These are phyloP conservation scores for Ditylenchus dipsaci DNA, from an alignment of 1,140 invertebrate species.

Conservation along the genomic window DNA sequence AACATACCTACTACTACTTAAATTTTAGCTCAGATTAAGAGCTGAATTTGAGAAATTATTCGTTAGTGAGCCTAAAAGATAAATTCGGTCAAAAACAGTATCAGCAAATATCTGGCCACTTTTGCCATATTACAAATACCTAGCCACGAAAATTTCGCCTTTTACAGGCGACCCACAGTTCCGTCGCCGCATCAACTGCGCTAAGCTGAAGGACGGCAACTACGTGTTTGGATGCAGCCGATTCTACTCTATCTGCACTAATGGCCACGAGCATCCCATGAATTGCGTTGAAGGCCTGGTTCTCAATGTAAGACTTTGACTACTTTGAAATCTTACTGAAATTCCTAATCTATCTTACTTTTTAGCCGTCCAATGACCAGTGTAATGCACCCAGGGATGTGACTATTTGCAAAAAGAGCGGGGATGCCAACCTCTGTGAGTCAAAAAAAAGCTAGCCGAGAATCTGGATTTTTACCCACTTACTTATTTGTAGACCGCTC, in stretches of 20 bases:
- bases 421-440: not conserved
- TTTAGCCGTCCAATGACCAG: constrained; percentile 24
- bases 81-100: no score
- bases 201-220: constrained; percentile 22
- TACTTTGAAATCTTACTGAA: no score
- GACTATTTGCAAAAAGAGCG: constrained; percentile 4
- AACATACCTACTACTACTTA: no score
- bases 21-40: no score
- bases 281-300: constrained; percentile 18
- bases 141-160: no score
- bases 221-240: constrained; percentile 28
- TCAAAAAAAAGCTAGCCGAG: no score
- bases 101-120: no score
- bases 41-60: no score
- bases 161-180: constrained; percentile 21
- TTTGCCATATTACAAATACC: no score
- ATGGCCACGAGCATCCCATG: constrained; percentile 16
- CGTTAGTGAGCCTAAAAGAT: no score
- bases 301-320: not conserved
- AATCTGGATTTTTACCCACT: no score
- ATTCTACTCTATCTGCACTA: constrained; percentile 27
- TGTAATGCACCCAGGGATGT: constrained; percentile 15
- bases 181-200: constrained; percentile 15
- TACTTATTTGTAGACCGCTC: not conserved
- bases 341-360: not conserved